Conservation (phyloP, 23 tunicate genomes). For the Trididemnum clinides region DNA sequence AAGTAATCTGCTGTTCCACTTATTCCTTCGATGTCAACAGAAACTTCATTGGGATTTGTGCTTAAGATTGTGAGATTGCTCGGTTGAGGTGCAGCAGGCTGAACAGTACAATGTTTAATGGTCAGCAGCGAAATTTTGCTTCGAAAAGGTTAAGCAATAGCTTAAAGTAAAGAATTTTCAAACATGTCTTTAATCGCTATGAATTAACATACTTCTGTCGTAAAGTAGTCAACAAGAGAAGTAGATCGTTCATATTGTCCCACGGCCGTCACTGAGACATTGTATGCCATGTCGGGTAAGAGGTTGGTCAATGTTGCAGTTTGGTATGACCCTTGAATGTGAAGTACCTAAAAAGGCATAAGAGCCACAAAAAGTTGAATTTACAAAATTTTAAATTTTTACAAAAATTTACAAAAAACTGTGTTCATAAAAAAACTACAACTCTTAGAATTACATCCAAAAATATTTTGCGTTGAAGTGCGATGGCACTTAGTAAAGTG, state of each 20-base stretch:
- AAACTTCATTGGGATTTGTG: slow-evolving; percentile 1
- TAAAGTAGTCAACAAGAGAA: neutral
- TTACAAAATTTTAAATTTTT: too few relatives aligned
- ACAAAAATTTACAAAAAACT: too few relatives aligned
- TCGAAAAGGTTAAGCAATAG: too few relatives aligned
- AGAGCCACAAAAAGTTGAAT: too few relatives aligned
- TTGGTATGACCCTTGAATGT: slow-evolving; percentile 38
- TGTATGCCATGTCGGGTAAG: slow-evolving; percentile 46
- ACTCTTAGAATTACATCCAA: too few relatives aligned
- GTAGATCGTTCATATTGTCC: slow-evolving; percentile 62
- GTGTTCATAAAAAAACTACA: too few relatives aligned
- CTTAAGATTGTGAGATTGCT: neutral
- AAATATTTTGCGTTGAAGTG: too few relatives aligned
- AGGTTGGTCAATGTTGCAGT: neutral
- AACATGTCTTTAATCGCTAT: too few relatives aligned
- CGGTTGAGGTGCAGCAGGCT: slow-evolving; percentile 32
- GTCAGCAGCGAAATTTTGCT: too few relatives aligned
- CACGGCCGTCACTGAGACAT: slow-evolving; percentile 52
- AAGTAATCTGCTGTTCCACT: slow-evolving; percentile 15
- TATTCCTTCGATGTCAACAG: slow-evolving; percentile 9
- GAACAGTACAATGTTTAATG: neutral
- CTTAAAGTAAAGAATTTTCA: too few relatives aligned
- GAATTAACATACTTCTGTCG: slow-evolving; percentile 21
- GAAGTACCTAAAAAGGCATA: neutral
- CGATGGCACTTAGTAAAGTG: too few relatives aligned